These are phyloP conservation scores for Brienomyrus longianalis DNA, from an alignment of 2,113 vertebrate species.

Conservation along the genomic window DNA sequence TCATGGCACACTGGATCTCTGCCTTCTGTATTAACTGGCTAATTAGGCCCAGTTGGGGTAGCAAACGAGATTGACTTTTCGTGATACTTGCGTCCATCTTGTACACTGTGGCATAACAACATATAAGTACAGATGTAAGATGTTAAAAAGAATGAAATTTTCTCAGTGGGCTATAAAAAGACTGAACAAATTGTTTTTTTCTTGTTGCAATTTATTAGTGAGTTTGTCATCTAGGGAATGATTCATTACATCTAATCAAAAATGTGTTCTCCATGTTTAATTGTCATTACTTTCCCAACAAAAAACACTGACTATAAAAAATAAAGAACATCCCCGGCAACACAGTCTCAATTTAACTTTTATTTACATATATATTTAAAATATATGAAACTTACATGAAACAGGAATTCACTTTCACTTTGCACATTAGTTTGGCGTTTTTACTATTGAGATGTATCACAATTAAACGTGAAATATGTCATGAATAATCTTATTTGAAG, in stretches of 20 bases:
- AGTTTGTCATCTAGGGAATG: neutral
- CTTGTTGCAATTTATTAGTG: neutral
- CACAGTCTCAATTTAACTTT: neutral
- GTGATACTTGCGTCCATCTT: neutral
- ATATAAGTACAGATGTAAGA: neutral
- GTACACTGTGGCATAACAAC: neutral
- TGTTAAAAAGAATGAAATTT: neutral
- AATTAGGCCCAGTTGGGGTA: slow-evolving; percentile 27
- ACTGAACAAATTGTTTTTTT: neutral
- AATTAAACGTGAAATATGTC: neutral
- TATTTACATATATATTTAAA: neutral
- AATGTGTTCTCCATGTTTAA: neutral
- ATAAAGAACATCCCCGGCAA: neutral
- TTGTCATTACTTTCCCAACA: neutral
- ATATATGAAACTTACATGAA: neutral
- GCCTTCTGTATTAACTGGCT: slow-evolving; percentile 34
- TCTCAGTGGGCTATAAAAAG: neutral
- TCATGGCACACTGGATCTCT: slow-evolving; percentile 14
- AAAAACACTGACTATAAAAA: neutral
- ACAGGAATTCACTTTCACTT: neutral
- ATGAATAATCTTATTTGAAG: neutral
- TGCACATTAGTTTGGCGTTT: neutral
- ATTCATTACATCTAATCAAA: neutral
- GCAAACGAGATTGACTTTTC: slow-evolving; percentile 5
- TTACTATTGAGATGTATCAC: neutral